Evolutionary conservation across 1,140 invertebrate species (phyloP).

Genomic region (Drosophila virilis): DNA sequence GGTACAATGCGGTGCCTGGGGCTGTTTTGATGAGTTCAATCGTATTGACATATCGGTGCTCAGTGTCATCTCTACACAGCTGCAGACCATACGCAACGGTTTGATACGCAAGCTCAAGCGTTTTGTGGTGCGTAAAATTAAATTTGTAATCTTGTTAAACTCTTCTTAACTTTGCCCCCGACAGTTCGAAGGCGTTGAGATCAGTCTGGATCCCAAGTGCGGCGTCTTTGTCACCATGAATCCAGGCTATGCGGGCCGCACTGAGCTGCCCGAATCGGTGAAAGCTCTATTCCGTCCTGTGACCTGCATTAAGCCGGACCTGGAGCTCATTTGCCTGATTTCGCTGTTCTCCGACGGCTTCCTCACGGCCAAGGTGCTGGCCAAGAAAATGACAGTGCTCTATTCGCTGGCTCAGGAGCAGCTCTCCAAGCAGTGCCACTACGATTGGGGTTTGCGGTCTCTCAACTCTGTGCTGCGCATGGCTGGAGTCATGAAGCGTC

Average conservation of each 20-base stretch:
- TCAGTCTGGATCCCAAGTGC: conserved; percentile 92
- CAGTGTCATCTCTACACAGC: conserved; percentile 95
- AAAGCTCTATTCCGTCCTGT: conserved; percentile 96
- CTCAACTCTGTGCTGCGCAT: conserved; percentile 94
- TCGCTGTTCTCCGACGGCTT: conserved; percentile 97
- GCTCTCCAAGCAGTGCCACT: conserved; percentile 95
- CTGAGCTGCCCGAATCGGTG: conserved; percentile 95
- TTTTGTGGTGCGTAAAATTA: conserved; percentile 88
- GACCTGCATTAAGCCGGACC: conserved; percentile 94
- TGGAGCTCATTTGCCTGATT: conserved; percentile 95
- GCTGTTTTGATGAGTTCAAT: conserved; percentile 97
- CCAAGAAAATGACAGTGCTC: conserved; percentile 96
- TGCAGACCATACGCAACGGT: conserved; percentile 94
- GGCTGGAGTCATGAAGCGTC: conserved; percentile 93
- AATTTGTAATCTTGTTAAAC: not conserved
- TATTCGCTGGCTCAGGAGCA: conserved; percentile 94
- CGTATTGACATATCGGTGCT: conserved; percentile 95
- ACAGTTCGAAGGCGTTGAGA: conserved; percentile 94
- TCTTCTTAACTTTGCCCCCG: not conserved
- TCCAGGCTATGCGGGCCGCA: conserved; percentile 94
- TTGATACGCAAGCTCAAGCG: conserved; percentile 89
- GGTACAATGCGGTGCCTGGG: conserved; percentile 92
- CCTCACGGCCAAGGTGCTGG: conserved; percentile 92
- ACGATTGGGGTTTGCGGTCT: conserved; percentile 96
- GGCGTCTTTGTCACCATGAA: conserved; percentile 98